These are phyloP conservation scores for Podarcis cretensis DNA, from an alignment of 2,113 vertebrate species.

Conservation along the genomic window DNA sequence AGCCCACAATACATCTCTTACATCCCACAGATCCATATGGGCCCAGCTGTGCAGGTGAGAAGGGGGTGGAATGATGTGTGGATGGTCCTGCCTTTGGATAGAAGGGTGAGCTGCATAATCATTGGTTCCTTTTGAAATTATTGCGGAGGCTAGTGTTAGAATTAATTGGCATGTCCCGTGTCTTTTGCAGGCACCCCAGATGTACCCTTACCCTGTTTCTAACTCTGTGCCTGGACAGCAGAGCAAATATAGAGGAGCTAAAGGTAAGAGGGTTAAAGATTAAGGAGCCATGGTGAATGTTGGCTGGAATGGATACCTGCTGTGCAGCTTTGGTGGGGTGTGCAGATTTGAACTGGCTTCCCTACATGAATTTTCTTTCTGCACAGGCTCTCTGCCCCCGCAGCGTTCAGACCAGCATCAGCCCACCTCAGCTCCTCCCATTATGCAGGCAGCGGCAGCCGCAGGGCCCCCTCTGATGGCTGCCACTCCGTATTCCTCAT, in stretches of 20 bases:
- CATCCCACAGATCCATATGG: conserved; percentile 85
- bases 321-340: not conserved
- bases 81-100: not conserved
- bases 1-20: conserved; percentile 79
- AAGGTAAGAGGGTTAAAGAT: conserved; percentile 74
- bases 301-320: not conserved
- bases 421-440: conserved; percentile 81
- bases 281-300: not conserved
- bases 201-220: conserved; percentile 90
- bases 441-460: conserved; percentile 86
- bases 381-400: conserved; percentile 82
- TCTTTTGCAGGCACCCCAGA: conserved; percentile 79
- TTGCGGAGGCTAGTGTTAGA: not conserved
- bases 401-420: conserved; percentile 85
- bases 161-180: not conserved
- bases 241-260: conserved; percentile 86
- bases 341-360: not conserved
- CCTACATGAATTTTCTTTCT: not conserved
- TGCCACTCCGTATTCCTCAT: conserved; percentile 88
- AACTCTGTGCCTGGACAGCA: conserved; percentile 82
- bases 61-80: too few relatives aligned
- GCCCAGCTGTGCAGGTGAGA: conserved; percentile 79
- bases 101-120: not conserved
- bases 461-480: conserved; percentile 88
- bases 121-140: not conserved